Evolutionary conservation across 1,140 invertebrate species (phyloP).

Genomic region (Tetramorium parvispinum): DNA sequence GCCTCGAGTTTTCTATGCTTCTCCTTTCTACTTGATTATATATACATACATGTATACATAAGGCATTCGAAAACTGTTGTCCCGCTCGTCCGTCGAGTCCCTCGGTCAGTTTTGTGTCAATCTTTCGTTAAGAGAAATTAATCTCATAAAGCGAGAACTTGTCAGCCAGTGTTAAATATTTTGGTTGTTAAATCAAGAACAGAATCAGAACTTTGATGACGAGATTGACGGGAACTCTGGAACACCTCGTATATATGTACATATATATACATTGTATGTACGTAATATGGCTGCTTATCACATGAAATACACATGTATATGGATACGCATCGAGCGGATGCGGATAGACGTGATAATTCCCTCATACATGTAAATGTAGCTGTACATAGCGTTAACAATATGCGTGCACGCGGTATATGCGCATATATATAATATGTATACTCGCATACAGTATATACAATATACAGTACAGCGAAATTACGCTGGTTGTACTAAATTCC

Average conservation of each 20-base stretch:
- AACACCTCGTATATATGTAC: too few relatives aligned
- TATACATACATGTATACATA: background rate
- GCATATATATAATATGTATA: background rate
- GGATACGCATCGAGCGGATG: slow-evolving; percentile 38
- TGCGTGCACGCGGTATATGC: background rate
- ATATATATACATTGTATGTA: background rate
- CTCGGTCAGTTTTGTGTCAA: background rate
- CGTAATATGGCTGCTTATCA: slow-evolving; percentile 15
- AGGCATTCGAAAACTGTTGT: background rate
- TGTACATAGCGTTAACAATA: slow-evolving; percentile 7
- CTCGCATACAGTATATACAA: background rate
- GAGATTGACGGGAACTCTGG: background rate
- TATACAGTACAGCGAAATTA: slow-evolving; percentile 2
- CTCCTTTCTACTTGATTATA: slow-evolving; percentile 1
- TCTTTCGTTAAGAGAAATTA: background rate
- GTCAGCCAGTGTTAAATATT: background rate
- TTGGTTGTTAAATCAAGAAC: background rate
- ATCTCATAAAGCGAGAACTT: background rate
- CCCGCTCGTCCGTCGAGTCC: background rate
- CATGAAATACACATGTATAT: slow-evolving; percentile 27
- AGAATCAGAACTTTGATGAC: background rate
- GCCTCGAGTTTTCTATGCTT: background rate
- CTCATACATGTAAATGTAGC: slow-evolving; percentile 37
- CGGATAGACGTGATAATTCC: slow-evolving; percentile 52
- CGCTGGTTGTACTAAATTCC: slow-evolving; percentile 38